Evolutionary conservation across 1,140 invertebrate genomes (phyloP), one percentile per base, ranked within the genome.

Genomic region (Leptinotarsa texana): DNA sequence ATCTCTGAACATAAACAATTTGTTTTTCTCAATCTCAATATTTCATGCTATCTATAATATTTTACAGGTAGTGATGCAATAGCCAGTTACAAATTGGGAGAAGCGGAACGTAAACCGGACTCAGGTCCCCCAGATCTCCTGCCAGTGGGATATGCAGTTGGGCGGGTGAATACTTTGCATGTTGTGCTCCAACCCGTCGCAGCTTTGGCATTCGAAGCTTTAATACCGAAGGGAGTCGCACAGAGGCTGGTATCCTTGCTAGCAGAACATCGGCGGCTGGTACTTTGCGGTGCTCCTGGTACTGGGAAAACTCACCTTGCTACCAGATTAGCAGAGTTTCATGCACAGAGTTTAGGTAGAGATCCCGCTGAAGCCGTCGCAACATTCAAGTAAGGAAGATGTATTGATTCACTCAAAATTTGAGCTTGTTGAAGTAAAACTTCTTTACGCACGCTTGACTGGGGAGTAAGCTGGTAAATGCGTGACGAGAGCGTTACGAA

Each of bases 241-340:
- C 96, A 98, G 87, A 92, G 97, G 84, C 88, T 88, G 78, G 89
- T 89, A 68, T 87, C 94, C 5, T 87, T 98, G 62, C 85, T 99
- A 66, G 92, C 93, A 24, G 96, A 99, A 83, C 96, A 99, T 86
- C 88, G 96, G 49, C 88, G 97, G 21, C 92, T 99, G 42, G 98
- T 99, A 66, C 86, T 99, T 3, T 98, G 96, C 87, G 98, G 98
- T 1, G 96, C 97, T 2, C 97, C 95, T 83, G 98, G 97, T 47
- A 99, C 97, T 0, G 98, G 98, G 6, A 99, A 99, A 85, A 97
- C 96, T 4, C 98, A 98, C 83, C 86, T 99, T 61, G 97, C 97
- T 3, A 93, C 95, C n/a, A 96, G 97, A 84, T 86, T 99, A 18
- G 97, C 97, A 1, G 94, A 97, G 84, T 96, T 95, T 83, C 91